Base-by-base conservation (phyloP, 2,888 invertebrate genomes). In the Micropterix aruncella region DNA sequence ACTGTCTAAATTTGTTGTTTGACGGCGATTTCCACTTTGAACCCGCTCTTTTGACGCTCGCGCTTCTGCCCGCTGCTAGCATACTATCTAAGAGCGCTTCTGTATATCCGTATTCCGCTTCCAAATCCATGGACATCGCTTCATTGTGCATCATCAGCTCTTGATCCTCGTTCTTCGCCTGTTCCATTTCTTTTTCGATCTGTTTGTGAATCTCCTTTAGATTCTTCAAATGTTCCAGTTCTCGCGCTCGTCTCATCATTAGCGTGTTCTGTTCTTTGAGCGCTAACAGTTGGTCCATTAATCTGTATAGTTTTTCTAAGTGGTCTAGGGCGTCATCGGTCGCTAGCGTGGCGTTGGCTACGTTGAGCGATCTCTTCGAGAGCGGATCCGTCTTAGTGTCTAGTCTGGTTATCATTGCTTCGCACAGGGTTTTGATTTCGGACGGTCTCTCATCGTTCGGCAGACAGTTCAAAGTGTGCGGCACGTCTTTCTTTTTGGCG, bases 271-370 rank as follows among this genome's bases (percentile, higher is more conserved):
- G 80, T 53, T 84, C 80, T 50, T 80, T 74, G 36, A 88, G 62
- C 38, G 76, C 75, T 3, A 85, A 68, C 50, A 88, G 73, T 55
- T 87, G 83, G 55, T 89, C 85, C 60, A 90, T 73, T 19, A 91
- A 62, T 47, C 78, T 76, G 53, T 88, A 77, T 4, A 91, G 68
- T 53, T 83, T 83, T 52, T 86, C 87, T 42, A 91, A 60, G 55
- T 90, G 87, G 54, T 88, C 86, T 48, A 91, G 73, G 1, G 80
- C 77, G 52, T 80, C 78, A 9, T 79, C 65, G 0, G 79, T 73
- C 15, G 74, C 74, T 51, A 77, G 66, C 0, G 75, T 73, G 19
- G 67, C 73, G 2, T 69, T 60, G 40, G 79, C 77, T 2, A 73
- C 61, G 12, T 75, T 68, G 44, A 65, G 73, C 0, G 77, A 71